These are phyloP conservation scores for Chrysocyon brachyurus DNA, from an alignment of 2,797 vertebrate species.

Conservation along the genomic window DNA sequence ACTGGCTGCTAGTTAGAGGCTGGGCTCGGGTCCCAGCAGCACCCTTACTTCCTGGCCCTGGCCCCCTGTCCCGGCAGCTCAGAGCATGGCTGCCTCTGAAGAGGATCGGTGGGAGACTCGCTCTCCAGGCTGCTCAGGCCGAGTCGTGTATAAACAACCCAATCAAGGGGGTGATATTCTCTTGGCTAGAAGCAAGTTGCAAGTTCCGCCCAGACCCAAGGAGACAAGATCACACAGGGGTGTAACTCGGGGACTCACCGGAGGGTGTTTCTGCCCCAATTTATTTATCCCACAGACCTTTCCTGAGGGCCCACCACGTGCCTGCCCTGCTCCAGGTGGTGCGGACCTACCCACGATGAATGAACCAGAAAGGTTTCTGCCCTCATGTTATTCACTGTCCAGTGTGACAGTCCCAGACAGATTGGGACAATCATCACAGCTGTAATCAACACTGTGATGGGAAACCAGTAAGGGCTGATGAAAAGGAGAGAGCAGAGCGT, in stretches of 20 bases:
- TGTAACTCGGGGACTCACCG: background rate
- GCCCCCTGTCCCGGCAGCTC: background rate
- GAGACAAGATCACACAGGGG: no score
- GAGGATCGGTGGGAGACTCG: no score
- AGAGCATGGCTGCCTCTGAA: fast-evolving
- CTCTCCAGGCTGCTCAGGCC: background rate
- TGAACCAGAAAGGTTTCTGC: no score
- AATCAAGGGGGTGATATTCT: no score
- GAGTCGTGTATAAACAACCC: fast-evolving
- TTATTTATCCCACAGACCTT: background rate
- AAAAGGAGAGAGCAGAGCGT: no score
- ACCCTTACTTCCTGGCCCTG: fast-evolving
- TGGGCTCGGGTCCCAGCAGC: background rate
- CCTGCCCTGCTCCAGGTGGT: background rate
- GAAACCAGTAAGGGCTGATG: no score
- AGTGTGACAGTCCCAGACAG: background rate
- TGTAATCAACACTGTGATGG: background rate
- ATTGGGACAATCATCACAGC: background rate
- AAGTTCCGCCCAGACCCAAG: background rate
- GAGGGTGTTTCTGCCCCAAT: background rate
- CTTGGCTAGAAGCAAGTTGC: background rate
- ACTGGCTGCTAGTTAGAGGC: background rate
- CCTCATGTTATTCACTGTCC: background rate
- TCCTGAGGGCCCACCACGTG: background rate
- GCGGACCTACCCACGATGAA: background rate